A percentile compares a stretch with the other conserved stretches of the same genome.
Conservation (phyloP, 2,113 vertebrate genomes). For the Boleophthalmus pectinirostris region DNA sequence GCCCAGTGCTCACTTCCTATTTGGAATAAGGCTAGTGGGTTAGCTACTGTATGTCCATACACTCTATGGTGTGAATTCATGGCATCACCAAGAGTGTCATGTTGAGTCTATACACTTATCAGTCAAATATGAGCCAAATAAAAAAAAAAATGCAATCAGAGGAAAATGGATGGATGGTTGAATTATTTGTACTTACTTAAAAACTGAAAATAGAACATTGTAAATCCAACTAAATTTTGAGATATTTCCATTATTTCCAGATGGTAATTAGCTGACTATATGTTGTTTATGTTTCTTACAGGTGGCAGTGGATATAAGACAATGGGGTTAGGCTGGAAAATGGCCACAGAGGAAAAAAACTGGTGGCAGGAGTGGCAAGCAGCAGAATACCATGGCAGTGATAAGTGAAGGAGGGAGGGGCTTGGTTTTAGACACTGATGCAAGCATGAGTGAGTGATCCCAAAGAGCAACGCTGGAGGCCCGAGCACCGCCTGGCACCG, state of each 20-base stretch:
- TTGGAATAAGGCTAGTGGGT: too few relatives aligned
- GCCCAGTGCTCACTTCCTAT: too few relatives aligned
- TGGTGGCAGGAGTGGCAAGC: constrained; percentile 7
- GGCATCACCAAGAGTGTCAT: too few relatives aligned
- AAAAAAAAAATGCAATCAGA: neutral
- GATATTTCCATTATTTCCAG: neutral
- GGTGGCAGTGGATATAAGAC: constrained; percentile 17
- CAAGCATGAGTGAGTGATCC: constrained; percentile 35
- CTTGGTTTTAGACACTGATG: constrained; percentile 14
- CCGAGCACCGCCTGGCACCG: constrained; percentile 47
- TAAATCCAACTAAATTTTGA: neutral
- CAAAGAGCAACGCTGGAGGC: constrained; percentile 56
- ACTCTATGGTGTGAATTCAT: too few relatives aligned
- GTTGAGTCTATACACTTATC: neutral
- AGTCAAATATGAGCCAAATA: neutral
- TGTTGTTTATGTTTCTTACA: neutral
- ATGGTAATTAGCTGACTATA: neutral
- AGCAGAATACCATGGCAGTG: constrained; percentile 31
- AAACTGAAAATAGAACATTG: neutral
- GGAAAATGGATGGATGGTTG: too few relatives aligned
- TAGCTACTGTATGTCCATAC: too few relatives aligned
- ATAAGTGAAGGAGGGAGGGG: constrained; percentile 30
- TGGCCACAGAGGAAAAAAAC: constrained; percentile 20
- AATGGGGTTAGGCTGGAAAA: constrained; percentile 14
- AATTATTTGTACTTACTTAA: too few relatives aligned